These are phyloP conservation scores for Octodonta nipae DNA, from an alignment of 2,888 invertebrate genomes.

Conservation along the genomic window DNA sequence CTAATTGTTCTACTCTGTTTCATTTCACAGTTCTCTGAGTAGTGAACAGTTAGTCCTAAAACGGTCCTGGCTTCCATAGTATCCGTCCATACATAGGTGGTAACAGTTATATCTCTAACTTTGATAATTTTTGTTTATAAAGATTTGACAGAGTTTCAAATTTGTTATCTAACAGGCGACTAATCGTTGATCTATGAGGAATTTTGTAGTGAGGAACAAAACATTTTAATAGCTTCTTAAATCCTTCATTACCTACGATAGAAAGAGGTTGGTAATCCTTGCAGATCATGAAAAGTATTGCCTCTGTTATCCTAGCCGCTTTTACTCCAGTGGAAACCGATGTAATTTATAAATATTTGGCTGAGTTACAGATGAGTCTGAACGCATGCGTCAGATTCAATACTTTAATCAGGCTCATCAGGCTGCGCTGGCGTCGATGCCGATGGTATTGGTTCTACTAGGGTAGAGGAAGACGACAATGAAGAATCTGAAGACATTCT, in stretches of 20 bases:
- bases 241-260: slow-evolving; percentile 13
- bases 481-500: no score
- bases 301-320: no score
- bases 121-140: slow-evolving; percentile 9
- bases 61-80: slow-evolving; percentile 13
- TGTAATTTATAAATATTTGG: no score
- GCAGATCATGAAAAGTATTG: slow-evolving; percentile 12
- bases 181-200: slow-evolving; percentile 11
- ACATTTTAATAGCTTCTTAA: slow-evolving; percentile 11
- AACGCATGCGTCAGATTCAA: no score
- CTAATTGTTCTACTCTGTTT: slow-evolving; percentile 7
- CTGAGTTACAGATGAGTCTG: no score
- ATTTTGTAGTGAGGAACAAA: slow-evolving; percentile 11
- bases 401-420: no score
- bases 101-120: slow-evolving; percentile 7
- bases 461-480: no score
- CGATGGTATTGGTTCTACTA: no score
- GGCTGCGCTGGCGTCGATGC: no score
- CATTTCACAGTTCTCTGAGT: slow-evolving; percentile 6
- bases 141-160: slow-evolving; percentile 7
- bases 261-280: slow-evolving; percentile 12
- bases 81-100: slow-evolving; percentile 17
- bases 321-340: no score
- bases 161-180: slow-evolving; percentile 9
- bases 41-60: slow-evolving; percentile 14